These are phyloP conservation scores for Marasmarcha lunaedactyla DNA, from an alignment of 2,888 invertebrate species.

Conservation along the genomic window DNA sequence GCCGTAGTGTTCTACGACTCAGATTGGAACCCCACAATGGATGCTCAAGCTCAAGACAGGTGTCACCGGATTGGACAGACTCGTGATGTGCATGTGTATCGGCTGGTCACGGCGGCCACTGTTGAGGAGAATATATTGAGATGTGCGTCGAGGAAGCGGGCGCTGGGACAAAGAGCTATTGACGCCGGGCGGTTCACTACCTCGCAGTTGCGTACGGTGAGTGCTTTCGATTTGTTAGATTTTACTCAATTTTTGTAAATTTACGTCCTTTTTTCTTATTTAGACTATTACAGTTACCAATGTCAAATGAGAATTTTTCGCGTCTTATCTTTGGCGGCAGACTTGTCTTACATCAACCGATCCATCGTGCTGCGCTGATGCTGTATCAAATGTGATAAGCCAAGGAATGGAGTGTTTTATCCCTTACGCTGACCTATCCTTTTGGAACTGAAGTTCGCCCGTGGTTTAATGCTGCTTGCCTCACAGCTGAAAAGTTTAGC, in stretches of 20 bases:
- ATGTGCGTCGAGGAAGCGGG: conserved; percentile 97
- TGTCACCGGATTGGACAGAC: conserved; percentile 99
- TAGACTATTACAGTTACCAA: not conserved
- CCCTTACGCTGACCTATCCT: no score
- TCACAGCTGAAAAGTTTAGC: no score
- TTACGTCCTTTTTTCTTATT: not conserved
- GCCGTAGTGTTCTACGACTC: conserved; percentile 99
- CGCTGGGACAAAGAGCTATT: conserved; percentile 96
- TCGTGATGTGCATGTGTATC: conserved; percentile 97
- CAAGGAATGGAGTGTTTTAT: no score
- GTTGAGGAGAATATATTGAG: conserved; percentile 99
- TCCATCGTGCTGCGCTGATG: no score
- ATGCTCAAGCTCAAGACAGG: conserved; percentile 91
- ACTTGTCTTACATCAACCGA: no score
- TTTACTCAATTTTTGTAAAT: not conserved
- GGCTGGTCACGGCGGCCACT: conserved; percentile 95
- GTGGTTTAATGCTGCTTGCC: no score
- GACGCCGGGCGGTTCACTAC: conserved; percentile 99
- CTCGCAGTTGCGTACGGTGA: conserved; percentile 85
- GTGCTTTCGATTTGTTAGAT: conserved; percentile 7
- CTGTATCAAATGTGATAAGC: no score
- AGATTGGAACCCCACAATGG: conserved; percentile 99
- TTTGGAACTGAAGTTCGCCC: not conserved
- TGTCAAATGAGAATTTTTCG: no score
- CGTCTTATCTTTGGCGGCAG: no score